Evolutionary conservation across 1,140 invertebrate genomes (phyloP), one percentile per base, ranked within the genome.

Genomic region (Aphelenchoides fujianensis): DNA sequence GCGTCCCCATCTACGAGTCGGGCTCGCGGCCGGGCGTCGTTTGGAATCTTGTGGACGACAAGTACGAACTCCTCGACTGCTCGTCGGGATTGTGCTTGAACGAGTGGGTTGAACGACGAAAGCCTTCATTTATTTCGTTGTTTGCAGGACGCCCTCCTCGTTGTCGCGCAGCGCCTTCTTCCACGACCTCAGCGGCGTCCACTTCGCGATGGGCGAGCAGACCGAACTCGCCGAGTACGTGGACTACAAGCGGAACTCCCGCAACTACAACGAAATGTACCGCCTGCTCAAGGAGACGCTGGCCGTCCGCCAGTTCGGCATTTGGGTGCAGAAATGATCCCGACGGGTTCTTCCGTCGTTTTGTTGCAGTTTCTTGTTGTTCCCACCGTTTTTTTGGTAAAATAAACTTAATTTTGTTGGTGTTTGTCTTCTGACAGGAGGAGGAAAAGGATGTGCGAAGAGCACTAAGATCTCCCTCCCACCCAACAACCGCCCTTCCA

Each of bases 281-380:
- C 5, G 23, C 34, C 5, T 19, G 19, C 19, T 59, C 5, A 59
- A 59, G 19, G 5, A 59, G 55, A 59, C 28, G 12, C 23, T 59
- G 5, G 55, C 19, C 5, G 7, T 32, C 55, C 28, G 34, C 7
- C 28, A 5, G 28, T 23, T 59, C 7, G 55, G 55, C 34, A 5
- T 59, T 59, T 59, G 55, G 55, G 55, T 19, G 19, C 5, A 59
- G 5, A 59, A 59, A 23, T 59, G 19, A 59, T n/a, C n/a, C n/a
- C n/a, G n/a, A n/a, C n/a, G n/a, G n/a, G n/a, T n/a, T n/a, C n/a
- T n/a, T n/a, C n/a, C n/a, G n/a, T n/a, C n/a, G n/a, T n/a, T n/a
- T n/a, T n/a, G n/a, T n/a, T n/a, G n/a, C n/a, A n/a, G n/a, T n/a
- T n/a, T n/a, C n/a, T n/a, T n/a, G n/a, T n/a, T n/a, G n/a, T n/a